These are phyloP conservation scores for Dasyornis broadbenti DNA, from an alignment of 2,113 vertebrate genomes.

Conservation along the genomic window DNA sequence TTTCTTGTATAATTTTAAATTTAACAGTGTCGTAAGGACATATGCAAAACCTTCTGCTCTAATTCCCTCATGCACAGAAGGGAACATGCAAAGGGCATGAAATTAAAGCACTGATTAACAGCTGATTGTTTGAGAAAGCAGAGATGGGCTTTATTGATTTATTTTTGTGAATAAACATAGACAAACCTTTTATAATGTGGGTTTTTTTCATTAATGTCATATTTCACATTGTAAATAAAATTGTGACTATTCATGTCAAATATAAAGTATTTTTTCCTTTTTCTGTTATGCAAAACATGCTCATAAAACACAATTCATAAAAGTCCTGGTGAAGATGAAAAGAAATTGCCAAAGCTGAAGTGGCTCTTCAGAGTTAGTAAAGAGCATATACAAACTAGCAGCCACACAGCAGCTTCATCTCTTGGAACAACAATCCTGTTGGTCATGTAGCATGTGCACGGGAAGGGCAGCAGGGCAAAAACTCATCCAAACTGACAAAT, in stretches of 20 bases:
- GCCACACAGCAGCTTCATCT: background rate
- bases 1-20: background rate
- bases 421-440: background rate
- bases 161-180: background rate
- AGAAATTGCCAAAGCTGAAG: conserved; percentile 2
- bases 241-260: background rate
- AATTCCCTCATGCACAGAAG: background rate
- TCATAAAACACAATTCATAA: background rate
- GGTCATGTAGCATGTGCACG: background rate
- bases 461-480: background rate
- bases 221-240: background rate
- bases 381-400: background rate
- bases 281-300: background rate
- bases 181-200: background rate
- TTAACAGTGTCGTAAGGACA: background rate
- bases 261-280: background rate
- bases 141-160: background rate
- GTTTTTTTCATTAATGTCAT: background rate
- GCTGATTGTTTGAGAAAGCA: background rate
- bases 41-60: background rate
- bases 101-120: background rate
- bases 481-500: background rate
- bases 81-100: background rate
- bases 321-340: background rate
- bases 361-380: conserved; percentile 2